Base-by-base conservation (phyloP, 2,888 invertebrate genomes). In the Exephanes ischioxanthus region DNA sequence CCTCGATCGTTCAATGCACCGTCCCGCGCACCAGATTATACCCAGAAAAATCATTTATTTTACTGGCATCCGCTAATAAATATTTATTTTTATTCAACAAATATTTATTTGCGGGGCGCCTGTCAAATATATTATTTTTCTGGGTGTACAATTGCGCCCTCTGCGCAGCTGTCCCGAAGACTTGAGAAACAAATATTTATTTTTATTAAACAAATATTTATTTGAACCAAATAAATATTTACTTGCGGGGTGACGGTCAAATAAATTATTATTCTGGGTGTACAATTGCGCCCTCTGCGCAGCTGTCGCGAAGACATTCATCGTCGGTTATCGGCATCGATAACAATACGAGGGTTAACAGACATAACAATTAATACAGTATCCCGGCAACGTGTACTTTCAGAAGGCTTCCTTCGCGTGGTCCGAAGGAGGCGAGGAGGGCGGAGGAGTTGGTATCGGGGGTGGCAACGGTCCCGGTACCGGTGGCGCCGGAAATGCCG, bases 391-490 rank as follows among this genome's bases (percentile, higher is more conserved):
- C 70, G 77, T 89, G 86, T 87, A 88, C 82, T 94, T 93, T 73
- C 93, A 95, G 95, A 95, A 95, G 91, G 94, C 95, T 84, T 94
- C 95, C 84, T 94, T 95, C 90, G 94, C 95, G 90, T 95, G 95
- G 95, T 94, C 95, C 83, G 91, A 94, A 92, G 95, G 95, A 92
- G 94, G 95, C 89, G 94, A 94, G 37, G 95, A 95, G 3, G 95
- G 95, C 76, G 96, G 96, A 89, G 94, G 91, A 86, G 94, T 88
- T 84, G 93, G 94, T 26, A 95, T 94, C 0, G 95, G 95, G 37
- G 96, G 96, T 89, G 94, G 88, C 87, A 94, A 88, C 92, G 95
- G 94, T 88, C 95, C 95, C 90, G 95, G 92, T 45, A 92, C 91
- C 75, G 94, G 94, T 79, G 92, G 93, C 33, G 91, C 92, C 72